Percentiles rank a stretch among this genome's conserved stretches.
Conservation (phyloP, 2,888 invertebrate species). For the Mylabris sibirica region DNA sequence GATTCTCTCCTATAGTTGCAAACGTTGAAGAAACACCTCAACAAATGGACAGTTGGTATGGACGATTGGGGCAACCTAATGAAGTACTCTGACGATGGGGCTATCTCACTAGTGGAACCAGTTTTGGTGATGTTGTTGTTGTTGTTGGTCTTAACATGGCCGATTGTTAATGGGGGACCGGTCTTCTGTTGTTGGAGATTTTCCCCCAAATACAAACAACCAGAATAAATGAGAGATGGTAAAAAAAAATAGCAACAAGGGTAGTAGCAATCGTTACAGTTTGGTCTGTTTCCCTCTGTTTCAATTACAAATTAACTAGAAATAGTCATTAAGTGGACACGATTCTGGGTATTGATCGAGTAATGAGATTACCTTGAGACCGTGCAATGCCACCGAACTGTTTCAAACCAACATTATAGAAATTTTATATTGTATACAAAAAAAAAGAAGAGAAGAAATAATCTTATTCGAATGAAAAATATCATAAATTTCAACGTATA, state of each 20-base stretch:
- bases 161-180: slow-evolving; percentile 51
- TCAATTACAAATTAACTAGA: slow-evolving; percentile 61
- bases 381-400: slow-evolving; percentile 53
- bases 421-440: neutral
- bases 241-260: slow-evolving; percentile 6
- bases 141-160: slow-evolving; percentile 48
- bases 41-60: slow-evolving; percentile 50
- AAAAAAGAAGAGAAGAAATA: neutral
- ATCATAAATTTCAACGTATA: neutral
- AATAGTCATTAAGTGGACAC: slow-evolving; percentile 57
- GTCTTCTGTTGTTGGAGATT: slow-evolving; percentile 36
- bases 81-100: slow-evolving; percentile 36
- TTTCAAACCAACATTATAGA: slow-evolving; percentile 27
- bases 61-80: slow-evolving; percentile 32
- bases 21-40: slow-evolving; percentile 46
- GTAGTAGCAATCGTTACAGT: slow-evolving; percentile 45
- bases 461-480: neutral
- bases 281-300: slow-evolving; percentile 43
- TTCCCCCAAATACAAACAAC: neutral
- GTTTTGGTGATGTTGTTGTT: slow-evolving; percentile 47
- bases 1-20: slow-evolving; percentile 38
- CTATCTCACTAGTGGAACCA: slow-evolving; percentile 47
- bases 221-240: neutral
- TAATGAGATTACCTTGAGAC: slow-evolving; percentile 57
- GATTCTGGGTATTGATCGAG: slow-evolving; percentile 55